Evolutionary conservation across 2,113 vertebrate genomes (phyloP), one percentile per base, ranked within the genome.

Genomic region (Erpornis zantholeuca): DNA sequence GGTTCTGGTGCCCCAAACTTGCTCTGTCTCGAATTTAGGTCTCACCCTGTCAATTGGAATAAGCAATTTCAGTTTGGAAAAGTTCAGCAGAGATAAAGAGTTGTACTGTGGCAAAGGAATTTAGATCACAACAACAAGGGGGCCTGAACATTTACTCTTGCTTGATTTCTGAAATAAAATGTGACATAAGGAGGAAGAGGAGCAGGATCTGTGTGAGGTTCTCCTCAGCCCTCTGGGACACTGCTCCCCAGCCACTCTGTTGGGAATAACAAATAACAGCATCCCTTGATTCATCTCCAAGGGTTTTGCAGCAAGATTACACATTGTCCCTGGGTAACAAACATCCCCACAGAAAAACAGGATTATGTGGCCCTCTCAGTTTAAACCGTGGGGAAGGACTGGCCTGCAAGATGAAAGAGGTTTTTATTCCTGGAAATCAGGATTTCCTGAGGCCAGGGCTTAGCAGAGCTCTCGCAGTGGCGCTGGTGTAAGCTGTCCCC

Each of bases 301-400:
- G 77, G 24, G 60, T 45, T 86, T 10, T 64, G 85, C 78, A 84
- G 73, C 10, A 22, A 75, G 75, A 94, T 91, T 84, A 85, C 59
- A 18, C 27, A 1, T 23, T 68, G 59, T 85, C 44, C 61, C 57
- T 42, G 42, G 23, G 45, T 72, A 91, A 29, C 89, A 91, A 84
- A 89, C 49, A 85, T 53, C 66, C 44, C 31, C 52, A 68, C 49
- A 89, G 81, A 90, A 91, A 95, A 96, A 95, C 81, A 96, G 86
- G 89, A 95, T 94, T 94, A 92, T 69, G 93, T 89, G 86, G n/a
- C 29, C 29, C 31, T 89, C 54, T 91, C 50, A 1, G 23, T 59
- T 73, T 77, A 92, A 96, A 76, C 71, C 57, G 1, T 2, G 8
- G 70, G 40, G 57, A 69, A 90, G 79, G n/a, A 53, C 50, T 0